Base-by-base conservation (phyloP, 1,140 invertebrate genomes). In the Maniola jurtina region DNA sequence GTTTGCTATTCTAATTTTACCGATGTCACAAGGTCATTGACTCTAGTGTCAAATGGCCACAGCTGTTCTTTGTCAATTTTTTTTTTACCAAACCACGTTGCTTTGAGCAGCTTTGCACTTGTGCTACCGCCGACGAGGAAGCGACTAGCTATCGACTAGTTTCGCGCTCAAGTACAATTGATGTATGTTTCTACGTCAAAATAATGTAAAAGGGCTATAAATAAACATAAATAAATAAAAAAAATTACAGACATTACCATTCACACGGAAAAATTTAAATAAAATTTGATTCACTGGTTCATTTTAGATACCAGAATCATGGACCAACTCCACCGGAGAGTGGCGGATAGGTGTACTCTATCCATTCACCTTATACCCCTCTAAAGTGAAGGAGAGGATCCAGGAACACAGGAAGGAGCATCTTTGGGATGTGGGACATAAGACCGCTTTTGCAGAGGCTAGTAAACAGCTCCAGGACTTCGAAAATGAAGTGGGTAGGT, bases 261-360 rank as follows among this genome's bases (percentile, higher is more conserved):
- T n/a, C n/a, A n/a, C n/a, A n/a, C n/a, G n/a, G n/a, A n/a, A n/a
- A n/a, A n/a, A n/a, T n/a, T 36, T 36, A 36, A 36, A 36, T 6
- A 6, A 36, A 36, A 36, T 36, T 36, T 3, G 6, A 50, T 15
- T 50, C 16, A 8, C 9, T 15, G 48, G 25, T 15, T 50, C 5
- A 6, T 16, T 50, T 70, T 60, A 98, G 97, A 94, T 99, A 77
- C 97, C 97, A 64, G 84, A 91, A 47, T 85, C 89, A 61, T 99
- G 97, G 97, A 93, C 91, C 40, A 98, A 98, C 91, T 97, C 97
- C 0, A 93, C 92, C 38, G 95, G 95, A 59, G 92, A 95, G 70
- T 98, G 95, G 91, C 94, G 97, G 65, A 89, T 97, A 57, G 98
- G 98, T 57, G 90, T 98, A 0, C 97, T 99, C 84, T 94, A 95